phyloP scores from a whole-genome alignment of 92 coral and sea anemone species.

The Umimayanthus chanpuru region DNA sequence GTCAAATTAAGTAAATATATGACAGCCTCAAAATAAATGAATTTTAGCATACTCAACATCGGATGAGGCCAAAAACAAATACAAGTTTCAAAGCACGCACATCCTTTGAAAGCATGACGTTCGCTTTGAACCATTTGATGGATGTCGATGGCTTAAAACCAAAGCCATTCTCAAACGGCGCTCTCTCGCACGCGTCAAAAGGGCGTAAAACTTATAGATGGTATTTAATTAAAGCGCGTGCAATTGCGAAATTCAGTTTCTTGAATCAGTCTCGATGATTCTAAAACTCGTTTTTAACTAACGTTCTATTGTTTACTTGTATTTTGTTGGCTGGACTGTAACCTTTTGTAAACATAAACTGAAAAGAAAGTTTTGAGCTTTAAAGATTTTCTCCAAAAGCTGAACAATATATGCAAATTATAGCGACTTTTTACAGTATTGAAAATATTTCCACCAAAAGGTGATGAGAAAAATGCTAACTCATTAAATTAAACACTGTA shows the following conservation, averaged over 20 bases:
- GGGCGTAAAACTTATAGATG: background rate
- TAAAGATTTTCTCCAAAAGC: background rate
- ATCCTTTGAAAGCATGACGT: slow-evolving; percentile 57
- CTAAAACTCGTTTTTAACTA: background rate
- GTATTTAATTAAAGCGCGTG: slow-evolving; percentile 6
- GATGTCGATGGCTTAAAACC: slow-evolving; percentile 24
- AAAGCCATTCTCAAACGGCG: slow-evolving; percentile 34
- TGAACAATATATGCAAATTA: too few species aligned
- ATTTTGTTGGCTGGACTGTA: slow-evolving; percentile 9
- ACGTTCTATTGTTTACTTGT: slow-evolving; percentile 7
- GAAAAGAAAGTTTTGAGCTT: background rate
- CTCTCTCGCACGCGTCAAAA: slow-evolving; percentile 21
- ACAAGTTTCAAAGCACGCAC: slow-evolving; percentile 43
- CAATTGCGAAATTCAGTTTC: slow-evolving; percentile 19
- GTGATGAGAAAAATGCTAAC: slow-evolving; percentile 1
- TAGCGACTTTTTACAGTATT: background rate
- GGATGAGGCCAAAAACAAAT: slow-evolving; percentile 63
- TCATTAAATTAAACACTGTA: background rate
- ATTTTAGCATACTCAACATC: slow-evolving; percentile 68
- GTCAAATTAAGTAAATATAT: slow-evolving; percentile 68
- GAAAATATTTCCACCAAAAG: background rate
- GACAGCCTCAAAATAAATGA: slow-evolving; percentile 72
- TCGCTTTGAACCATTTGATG: slow-evolving; percentile 29
- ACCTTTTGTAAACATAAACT: background rate
- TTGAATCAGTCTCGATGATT: background rate